Evolutionary conservation across 2,797 vertebrate species (phyloP).

Genomic region (Saxicola maurus): DNA sequence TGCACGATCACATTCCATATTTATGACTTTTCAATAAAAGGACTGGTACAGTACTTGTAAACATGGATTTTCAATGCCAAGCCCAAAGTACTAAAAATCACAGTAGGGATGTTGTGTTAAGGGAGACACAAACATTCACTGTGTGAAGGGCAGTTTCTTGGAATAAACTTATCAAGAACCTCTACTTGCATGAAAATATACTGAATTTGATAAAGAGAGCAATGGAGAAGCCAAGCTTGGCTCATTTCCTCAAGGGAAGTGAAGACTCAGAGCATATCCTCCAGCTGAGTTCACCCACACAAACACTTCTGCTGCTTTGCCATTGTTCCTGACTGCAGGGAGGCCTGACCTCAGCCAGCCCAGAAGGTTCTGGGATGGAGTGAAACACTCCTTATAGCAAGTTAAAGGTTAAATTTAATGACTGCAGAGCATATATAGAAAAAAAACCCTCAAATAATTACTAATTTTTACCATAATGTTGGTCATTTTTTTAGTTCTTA

Average conservation of each 20-base stretch:
- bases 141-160: background rate
- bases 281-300: rapidly evolving
- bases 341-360: background rate
- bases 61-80: background rate
- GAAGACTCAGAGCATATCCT: background rate
- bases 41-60: background rate
- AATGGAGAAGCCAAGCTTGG: background rate
- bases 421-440: background rate
- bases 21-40: background rate
- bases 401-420: background rate
- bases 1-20: background rate
- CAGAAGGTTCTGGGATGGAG: background rate
- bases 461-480: background rate
- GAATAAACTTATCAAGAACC: background rate
- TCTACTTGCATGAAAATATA: background rate
- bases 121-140: background rate
- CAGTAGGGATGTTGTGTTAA: background rate
- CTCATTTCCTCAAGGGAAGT: background rate
- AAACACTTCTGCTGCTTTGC: background rate
- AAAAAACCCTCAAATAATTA: background rate
- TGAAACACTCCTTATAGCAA: background rate
- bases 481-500: background rate
- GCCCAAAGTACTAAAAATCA: background rate
- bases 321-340: background rate
- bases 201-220: background rate